phyloP scores from a whole-genome alignment of 1,140 invertebrate species.

The Zaprionus lachaisei region DNA sequence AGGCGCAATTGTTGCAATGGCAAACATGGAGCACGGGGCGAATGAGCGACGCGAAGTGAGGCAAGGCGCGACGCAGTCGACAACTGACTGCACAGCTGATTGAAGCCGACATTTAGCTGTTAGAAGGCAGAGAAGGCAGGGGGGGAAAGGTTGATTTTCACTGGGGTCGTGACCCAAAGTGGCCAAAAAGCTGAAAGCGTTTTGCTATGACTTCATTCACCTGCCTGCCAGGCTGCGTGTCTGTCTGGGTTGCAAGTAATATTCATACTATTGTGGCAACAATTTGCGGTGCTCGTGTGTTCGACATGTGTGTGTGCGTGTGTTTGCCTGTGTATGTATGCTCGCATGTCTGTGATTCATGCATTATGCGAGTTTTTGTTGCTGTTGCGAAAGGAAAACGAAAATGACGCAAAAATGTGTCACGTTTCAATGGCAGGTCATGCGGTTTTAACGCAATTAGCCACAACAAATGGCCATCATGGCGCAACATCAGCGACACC shows the following conservation, averaged over 20 bases:
- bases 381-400: slow-evolving; percentile 22
- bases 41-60: slow-evolving; percentile 40
- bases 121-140: too few relatives aligned
- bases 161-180: slow-evolving; percentile 32
- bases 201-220: slow-evolving; percentile 49
- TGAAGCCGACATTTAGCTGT: slow-evolving; percentile 61
- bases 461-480: slow-evolving; percentile 76
- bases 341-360: slow-evolving; percentile 39
- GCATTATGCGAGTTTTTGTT: slow-evolving; percentile 57
- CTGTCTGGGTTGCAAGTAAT: slow-evolving; percentile 39
- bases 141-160: slow-evolving; percentile 2
- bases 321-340: slow-evolving; percentile 14
- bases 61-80: slow-evolving; percentile 11
- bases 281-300: slow-evolving; percentile 19
- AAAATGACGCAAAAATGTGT: slow-evolving; percentile 71
- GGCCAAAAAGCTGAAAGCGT: slow-evolving; percentile 44
- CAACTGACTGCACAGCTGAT: slow-evolving; percentile 59
- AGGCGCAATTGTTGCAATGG: slow-evolving; percentile 53
- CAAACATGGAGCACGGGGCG: slow-evolving; percentile 29
- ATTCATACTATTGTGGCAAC: slow-evolving; percentile 65
- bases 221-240: slow-evolving; percentile 44
- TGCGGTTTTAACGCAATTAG: slow-evolving; percentile 79
- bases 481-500: slow-evolving; percentile 41
- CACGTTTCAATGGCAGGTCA: slow-evolving; percentile 70
- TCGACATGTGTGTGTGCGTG: slow-evolving; percentile 9